phyloP scores from a whole-genome alignment of 2,113 vertebrate genomes.

The Pagrus major region DNA sequence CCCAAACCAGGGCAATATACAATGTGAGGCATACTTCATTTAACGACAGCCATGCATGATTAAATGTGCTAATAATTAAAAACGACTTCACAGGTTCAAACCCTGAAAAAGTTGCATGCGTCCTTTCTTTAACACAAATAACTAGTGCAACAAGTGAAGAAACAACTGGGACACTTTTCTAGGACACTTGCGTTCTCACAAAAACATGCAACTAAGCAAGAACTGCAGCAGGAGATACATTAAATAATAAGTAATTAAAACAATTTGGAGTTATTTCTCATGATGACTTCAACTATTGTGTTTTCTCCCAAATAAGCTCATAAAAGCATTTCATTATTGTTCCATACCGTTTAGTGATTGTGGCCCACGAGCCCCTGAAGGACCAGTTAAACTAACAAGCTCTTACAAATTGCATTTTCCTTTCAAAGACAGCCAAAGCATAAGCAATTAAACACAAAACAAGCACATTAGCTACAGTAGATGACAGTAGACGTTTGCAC shows the following conservation, averaged over 20 bases:
- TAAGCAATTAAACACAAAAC: slow-evolving; percentile 69
- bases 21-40: slow-evolving; percentile 39
- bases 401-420: slow-evolving; percentile 71
- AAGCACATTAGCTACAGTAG: slow-evolving; percentile 62
- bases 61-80: slow-evolving; percentile 52
- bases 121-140: background rate
- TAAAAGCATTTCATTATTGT: slow-evolving; percentile 56
- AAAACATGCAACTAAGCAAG: background rate
- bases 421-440: slow-evolving; percentile 69
- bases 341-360: slow-evolving; percentile 47
- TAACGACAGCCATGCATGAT: slow-evolving; percentile 26
- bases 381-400: slow-evolving; percentile 70
- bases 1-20: slow-evolving; percentile 37
- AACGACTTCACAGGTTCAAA: slow-evolving; percentile 14
- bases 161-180: slow-evolving; percentile 11
- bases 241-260: background rate
- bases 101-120: background rate
- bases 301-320: slow-evolving; percentile 44
- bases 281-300: slow-evolving; percentile 41
- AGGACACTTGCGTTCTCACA: background rate
- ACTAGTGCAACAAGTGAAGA: background rate
- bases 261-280: background rate
- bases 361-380: slow-evolving; percentile 36
- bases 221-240: background rate
- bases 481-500: slow-evolving; percentile 68